Evolutionary conservation across 2,797 vertebrate species (phyloP).

Genomic region (Alectoris magna): DNA sequence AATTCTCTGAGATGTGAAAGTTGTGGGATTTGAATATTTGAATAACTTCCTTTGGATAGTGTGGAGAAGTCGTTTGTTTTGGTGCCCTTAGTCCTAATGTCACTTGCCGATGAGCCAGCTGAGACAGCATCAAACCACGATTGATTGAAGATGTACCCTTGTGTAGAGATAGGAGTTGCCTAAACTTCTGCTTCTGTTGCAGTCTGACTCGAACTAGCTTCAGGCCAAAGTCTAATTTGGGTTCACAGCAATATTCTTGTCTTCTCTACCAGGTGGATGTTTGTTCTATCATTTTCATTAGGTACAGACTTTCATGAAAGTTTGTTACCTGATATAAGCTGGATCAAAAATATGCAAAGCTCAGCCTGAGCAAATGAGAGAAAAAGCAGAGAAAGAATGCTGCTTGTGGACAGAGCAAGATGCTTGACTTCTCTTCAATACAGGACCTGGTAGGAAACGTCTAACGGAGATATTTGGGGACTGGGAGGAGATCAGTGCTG

Average conservation of each 20-base stretch:
- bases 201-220: slow-evolving; percentile 10
- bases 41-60: background rate
- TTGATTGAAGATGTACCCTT: slow-evolving; percentile 40
- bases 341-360: slow-evolving; percentile 2
- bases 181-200: background rate
- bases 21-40: background rate
- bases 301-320: background rate
- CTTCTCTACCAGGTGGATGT: background rate
- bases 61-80: background rate
- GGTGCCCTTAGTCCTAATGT: slow-evolving; percentile 33
- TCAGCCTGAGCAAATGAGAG: background rate
- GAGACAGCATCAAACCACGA: background rate
- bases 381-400: background rate
- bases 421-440: background rate
- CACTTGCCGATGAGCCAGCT: slow-evolving; percentile 1
- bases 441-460: background rate
- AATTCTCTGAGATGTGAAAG: background rate
- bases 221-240: background rate
- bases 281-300: background rate
- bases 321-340: background rate
- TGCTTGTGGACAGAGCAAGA: background rate
- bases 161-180: background rate
- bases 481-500: background rate
- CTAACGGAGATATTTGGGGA: background rate
- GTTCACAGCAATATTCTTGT: background rate